Conservation (phyloP, 2,113 vertebrate genomes). For the Osmerus mordax region DNA sequence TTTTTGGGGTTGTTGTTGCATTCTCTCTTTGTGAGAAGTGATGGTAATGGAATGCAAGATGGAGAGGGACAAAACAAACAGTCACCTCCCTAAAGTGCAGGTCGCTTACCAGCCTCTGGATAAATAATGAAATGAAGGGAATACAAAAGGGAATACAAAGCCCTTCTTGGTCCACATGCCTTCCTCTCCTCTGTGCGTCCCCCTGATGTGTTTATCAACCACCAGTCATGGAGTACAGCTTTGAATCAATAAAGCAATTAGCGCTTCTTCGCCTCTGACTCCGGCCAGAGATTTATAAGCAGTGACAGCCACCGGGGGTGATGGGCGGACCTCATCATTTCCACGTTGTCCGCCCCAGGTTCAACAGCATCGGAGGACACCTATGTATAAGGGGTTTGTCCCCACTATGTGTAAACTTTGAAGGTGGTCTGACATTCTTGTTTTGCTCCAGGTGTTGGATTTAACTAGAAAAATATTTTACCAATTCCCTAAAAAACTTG, state of each 20-base stretch:
- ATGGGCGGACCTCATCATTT: slow-evolving; percentile 53
- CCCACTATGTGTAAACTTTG: neutral
- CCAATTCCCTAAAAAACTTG: too few relatives aligned
- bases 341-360: slow-evolving; percentile 27
- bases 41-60: slow-evolving; percentile 11
- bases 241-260: slow-evolving; percentile 73
- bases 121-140: slow-evolving; percentile 19
- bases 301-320: slow-evolving; percentile 30
- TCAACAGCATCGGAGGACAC: slow-evolving; percentile 25
- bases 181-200: slow-evolving; percentile 32
- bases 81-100: slow-evolving; percentile 27
- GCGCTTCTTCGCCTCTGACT: slow-evolving; percentile 51
- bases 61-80: slow-evolving; percentile 11
- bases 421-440: neutral
- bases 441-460: neutral
- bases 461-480: too few relatives aligned
- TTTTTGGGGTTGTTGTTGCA: slow-evolving; percentile 5
- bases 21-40: slow-evolving; percentile 41
- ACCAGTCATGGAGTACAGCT: slow-evolving; percentile 50
- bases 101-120: slow-evolving; percentile 25
- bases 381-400: neutral
- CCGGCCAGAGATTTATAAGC: slow-evolving; percentile 60
- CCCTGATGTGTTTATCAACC: slow-evolving; percentile 67
- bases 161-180: slow-evolving; percentile 37
- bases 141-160: slow-evolving; percentile 18